Conservation (phyloP, 1,140 invertebrate genomes). For the Macrobrachium rosenbergii region DNA sequence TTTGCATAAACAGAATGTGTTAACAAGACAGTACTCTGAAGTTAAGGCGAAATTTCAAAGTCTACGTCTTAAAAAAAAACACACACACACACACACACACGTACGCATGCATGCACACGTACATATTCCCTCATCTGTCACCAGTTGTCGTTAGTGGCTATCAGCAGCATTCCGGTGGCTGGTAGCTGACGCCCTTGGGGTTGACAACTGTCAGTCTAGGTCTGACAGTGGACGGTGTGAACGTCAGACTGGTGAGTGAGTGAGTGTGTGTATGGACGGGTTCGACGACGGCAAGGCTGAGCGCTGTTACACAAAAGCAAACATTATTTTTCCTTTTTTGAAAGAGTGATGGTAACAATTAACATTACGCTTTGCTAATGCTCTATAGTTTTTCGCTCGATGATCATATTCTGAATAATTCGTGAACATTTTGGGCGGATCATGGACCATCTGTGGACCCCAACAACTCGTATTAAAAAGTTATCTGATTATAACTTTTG, state of each 20-base stretch:
- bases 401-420: not conserved
- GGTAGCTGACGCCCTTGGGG: not conserved
- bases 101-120: conserved; percentile 4
- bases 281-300: not conserved
- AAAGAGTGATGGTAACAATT: not conserved
- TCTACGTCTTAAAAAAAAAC: not conserved
- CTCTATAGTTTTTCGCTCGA: not conserved
- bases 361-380: not conserved
- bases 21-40: no score
- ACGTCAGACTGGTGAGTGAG: not conserved
- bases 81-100: conserved; percentile 15
- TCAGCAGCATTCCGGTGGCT: not conserved
- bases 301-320: not conserved
- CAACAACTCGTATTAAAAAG: no score
- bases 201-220: not conserved
- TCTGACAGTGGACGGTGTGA: not conserved
- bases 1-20: no score
- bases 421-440: not conserved
- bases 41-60: no score
- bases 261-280: not conserved
- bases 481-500: no score
- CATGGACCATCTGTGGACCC: no score
- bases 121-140: conserved; percentile 3
- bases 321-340: not conserved
- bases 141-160: not conserved